A percentile compares a stretch with the other conserved stretches of the same genome.
Evolutionary conservation across 2,113 vertebrate species (phyloP).

Genomic region (Antechinus flavipes): DNA sequence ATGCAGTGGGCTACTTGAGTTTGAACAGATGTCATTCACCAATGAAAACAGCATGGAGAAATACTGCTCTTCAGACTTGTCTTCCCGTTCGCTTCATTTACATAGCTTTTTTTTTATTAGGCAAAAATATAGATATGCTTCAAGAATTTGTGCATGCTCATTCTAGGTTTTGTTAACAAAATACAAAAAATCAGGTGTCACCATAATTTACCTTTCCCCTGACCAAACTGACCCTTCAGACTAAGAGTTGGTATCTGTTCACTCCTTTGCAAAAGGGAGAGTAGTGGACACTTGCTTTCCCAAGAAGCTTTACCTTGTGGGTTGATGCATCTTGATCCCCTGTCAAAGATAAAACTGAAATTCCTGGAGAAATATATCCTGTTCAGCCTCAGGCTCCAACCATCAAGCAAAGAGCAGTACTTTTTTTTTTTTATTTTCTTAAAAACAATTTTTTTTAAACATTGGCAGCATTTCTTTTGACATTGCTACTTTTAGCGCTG

Average conservation of each 20-base stretch:
- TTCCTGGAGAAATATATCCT: neutral
- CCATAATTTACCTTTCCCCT: neutral
- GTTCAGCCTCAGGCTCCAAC: neutral
- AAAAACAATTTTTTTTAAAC: no score
- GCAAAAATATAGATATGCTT: neutral
- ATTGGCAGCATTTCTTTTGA: no score
- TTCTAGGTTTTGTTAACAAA: neutral
- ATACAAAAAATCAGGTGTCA: neutral
- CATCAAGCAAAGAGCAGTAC: neutral
- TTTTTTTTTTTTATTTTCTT: neutral
- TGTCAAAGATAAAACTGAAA: neutral
- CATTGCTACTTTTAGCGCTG: no score
- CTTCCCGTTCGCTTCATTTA: neutral
- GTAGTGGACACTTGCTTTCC: neutral
- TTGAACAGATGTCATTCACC: neutral
- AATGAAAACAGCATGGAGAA: neutral
- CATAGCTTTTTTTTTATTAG: neutral
- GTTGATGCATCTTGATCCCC: neutral
- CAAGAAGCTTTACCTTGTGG: neutral
- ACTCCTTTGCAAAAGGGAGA: neutral
- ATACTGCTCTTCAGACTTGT: neutral
- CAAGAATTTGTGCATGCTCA: neutral
- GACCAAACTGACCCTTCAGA: neutral
- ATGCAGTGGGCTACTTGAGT: neutral
- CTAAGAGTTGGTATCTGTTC: neutral